phyloP scores from a whole-genome alignment of 2,888 invertebrate species.

The Minunthozetes semirufus region DNA sequence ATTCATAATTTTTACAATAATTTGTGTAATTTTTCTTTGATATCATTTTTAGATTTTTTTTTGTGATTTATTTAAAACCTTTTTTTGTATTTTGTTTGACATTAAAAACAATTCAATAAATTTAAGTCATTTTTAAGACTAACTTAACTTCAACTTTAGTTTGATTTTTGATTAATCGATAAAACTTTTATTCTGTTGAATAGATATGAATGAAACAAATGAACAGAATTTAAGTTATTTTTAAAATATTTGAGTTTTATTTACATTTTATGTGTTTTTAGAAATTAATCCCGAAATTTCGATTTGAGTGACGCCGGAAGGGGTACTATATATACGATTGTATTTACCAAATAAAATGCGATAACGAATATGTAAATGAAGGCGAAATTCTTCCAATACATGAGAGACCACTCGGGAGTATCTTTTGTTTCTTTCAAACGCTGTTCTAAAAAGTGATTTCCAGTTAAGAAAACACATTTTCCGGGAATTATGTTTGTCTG shows the following conservation, averaged over 20 bases:
- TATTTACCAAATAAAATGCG: constrained; percentile 71
- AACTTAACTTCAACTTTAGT: too few relatives aligned
- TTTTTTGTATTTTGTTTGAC: too few relatives aligned
- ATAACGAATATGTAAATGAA: constrained; percentile 74
- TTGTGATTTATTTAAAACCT: too few relatives aligned
- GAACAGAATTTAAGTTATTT: too few relatives aligned
- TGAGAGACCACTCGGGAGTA: constrained; percentile 46
- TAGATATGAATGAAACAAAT: too few relatives aligned
- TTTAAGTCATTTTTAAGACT: too few relatives aligned
- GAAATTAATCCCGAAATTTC: constrained; percentile 67
- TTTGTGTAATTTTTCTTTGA: too few relatives aligned
- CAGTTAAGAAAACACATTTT: constrained; percentile 53
- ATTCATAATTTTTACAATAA: too few relatives aligned
- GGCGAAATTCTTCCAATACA: constrained; percentile 58
- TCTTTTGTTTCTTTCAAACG: constrained; percentile 54
- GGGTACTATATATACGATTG: constrained; percentile 75
- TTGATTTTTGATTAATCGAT: too few relatives aligned
- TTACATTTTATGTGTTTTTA: neutral
- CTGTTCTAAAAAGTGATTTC: constrained; percentile 64
- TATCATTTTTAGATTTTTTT: too few relatives aligned
- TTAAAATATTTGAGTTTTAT: neutral
- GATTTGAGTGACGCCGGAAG: constrained; percentile 74
- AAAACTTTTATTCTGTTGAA: too few relatives aligned
- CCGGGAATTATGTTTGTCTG: constrained; percentile 44
- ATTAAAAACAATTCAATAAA: too few relatives aligned